Evolutionary conservation across 2,797 vertebrate species (phyloP), one percentile per base, ranked within the genome.

Genomic region (Tokudaia muenninki): DNA sequence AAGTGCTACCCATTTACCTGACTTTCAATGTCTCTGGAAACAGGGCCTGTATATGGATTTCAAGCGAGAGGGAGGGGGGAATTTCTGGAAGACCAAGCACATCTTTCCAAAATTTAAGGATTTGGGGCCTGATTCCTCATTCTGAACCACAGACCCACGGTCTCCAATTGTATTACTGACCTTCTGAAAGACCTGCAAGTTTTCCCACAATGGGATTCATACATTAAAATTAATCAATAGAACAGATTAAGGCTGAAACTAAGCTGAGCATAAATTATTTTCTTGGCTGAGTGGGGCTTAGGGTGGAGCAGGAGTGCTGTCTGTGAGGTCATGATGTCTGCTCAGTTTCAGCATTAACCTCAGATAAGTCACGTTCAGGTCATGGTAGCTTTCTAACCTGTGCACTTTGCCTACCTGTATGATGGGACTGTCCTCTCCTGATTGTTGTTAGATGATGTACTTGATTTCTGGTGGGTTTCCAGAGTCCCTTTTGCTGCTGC

Each of bases 41-140:
- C 59, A 2, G 9, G 0, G 1, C 10, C 13, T 50, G 34, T 7
- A 0, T 19, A 3, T 24, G 12, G 9, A 5, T 31, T 41, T 74
- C 9, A 16, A 78, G 31, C 55, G n/a, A 10, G 11, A 16, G 17
- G 37, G 1, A 29, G 0, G 7, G 17, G 19, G 29, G 0, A 7
- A 44, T 24, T n/a, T 81, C 47, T 26, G 31, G 75, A 92, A 81
- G 41, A 12, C 57, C 44, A 44, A 26, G 16, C 3, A 52, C 22
- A 61, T 19, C 31, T 12, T 37, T 44, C n/a, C 6, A 75, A 47
- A 55, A 84, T 75, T n/a, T 86, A 47, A 65, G 29, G 22, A 31
- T 19, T 2, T 47, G 0, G 12, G 0, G 16, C 24, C 3, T 2
- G 13, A 29, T 13, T 74, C 57, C 61, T 29, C 2, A 12, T 8